phyloP scores from a whole-genome alignment of 2,113 vertebrate species.

The Xiphophorus couchianus region DNA sequence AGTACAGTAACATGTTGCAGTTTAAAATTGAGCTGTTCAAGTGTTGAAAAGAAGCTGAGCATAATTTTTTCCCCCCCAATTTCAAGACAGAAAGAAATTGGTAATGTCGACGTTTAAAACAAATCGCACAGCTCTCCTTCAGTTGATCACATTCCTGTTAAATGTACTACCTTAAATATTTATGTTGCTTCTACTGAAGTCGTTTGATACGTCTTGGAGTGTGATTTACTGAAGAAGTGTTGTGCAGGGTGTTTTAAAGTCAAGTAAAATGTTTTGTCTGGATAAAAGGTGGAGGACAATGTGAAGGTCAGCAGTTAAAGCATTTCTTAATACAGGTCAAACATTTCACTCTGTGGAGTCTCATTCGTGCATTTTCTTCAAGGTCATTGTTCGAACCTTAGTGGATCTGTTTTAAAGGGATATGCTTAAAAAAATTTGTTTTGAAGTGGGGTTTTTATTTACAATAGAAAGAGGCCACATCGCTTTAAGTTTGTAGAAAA shows the following conservation, averaged over 20 bases:
- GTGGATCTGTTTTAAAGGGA: background rate
- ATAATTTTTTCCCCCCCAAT: background rate
- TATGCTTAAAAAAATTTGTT: no score
- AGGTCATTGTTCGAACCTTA: conserved; percentile 17
- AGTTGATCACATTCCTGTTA: background rate
- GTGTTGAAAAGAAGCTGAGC: conserved; percentile 18
- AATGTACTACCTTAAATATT: background rate
- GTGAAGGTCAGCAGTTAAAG: background rate
- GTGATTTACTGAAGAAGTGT: background rate
- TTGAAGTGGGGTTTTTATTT: no score
- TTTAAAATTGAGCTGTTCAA: conserved; percentile 19
- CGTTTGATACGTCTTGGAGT: background rate
- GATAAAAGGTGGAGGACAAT: conserved; percentile 9
- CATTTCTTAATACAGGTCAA: background rate
- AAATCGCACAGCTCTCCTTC: background rate
- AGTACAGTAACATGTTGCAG: background rate
- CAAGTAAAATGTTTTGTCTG: background rate
- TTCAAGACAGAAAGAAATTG: background rate
- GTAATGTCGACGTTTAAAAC: conserved; percentile 11
- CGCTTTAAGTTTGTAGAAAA: background rate
- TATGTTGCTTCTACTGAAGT: background rate
- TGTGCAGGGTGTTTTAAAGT: conserved; percentile 1
- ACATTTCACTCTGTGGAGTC: conserved; percentile 16
- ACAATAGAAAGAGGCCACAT: background rate
- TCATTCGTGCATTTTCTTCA: background rate